phyloP scores from a whole-genome alignment of 2,113 vertebrate species.

The Hypocryptadius cinnamomeus region DNA sequence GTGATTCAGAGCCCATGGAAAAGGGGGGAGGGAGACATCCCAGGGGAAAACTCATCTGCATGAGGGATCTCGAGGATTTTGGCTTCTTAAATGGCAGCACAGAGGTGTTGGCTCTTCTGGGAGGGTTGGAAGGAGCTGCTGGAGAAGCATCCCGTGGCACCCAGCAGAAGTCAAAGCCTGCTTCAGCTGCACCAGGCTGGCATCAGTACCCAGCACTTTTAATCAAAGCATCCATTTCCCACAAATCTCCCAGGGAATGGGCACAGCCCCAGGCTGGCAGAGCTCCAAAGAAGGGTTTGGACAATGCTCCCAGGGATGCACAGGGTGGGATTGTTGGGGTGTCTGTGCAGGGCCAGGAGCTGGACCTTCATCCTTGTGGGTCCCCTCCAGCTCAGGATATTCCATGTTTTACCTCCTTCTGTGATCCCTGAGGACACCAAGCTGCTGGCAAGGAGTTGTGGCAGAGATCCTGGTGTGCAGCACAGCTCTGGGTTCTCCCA shows the following conservation, averaged over 20 bases:
- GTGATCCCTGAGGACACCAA: rapidly evolving
- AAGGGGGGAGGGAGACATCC: neutral
- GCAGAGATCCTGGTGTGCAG: neutral
- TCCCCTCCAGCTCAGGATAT: neutral
- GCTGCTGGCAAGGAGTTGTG: neutral
- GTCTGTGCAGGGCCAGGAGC: neutral
- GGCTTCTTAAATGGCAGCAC: neutral
- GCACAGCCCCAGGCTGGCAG: neutral
- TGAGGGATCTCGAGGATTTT: neutral
- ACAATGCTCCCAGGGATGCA: rapidly evolving
- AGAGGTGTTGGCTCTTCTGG: rapidly evolving
- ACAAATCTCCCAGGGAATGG: neutral
- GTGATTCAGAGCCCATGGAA: neutral
- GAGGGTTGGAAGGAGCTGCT: neutral
- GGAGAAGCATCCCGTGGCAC: rapidly evolving
- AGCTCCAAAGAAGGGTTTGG: neutral
- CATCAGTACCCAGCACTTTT: neutral
- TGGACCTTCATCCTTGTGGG: neutral
- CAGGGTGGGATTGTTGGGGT: too few species aligned
- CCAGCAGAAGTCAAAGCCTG: neutral
- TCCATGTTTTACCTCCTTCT: neutral
- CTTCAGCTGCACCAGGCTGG: neutral
- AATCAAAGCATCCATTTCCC: neutral
- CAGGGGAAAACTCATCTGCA: neutral
- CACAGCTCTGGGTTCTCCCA: neutral